These are phyloP conservation scores for Passer domesticus DNA, from an alignment of 2,113 vertebrate genomes.

Conservation along the genomic window DNA sequence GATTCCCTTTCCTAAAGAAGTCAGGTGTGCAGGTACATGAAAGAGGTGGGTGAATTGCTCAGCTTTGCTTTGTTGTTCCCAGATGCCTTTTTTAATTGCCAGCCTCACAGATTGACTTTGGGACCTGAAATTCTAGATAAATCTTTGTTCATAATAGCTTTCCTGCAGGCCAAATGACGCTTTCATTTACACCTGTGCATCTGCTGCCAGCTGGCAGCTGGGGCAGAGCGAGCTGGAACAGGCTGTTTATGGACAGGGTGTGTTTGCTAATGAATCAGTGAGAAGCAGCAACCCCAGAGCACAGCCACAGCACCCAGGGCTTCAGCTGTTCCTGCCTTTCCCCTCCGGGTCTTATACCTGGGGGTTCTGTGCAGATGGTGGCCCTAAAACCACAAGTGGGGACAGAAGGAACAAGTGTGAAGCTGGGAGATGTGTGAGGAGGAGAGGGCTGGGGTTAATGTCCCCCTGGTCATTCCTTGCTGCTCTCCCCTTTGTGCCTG, in stretches of 20 bases:
- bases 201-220: slow-evolving; percentile 17
- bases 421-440: neutral
- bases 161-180: neutral
- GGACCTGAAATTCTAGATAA: slow-evolving; percentile 1
- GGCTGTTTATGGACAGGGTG: neutral
- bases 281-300: neutral
- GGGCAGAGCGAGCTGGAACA: neutral
- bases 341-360: neutral
- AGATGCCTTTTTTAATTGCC: neutral
- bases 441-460: neutral
- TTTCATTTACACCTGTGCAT: slow-evolving; percentile 6
- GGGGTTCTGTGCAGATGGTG: neutral
- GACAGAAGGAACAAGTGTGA: neutral
- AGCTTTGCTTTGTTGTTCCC: neutral
- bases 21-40: neutral
- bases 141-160: neutral
- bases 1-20: neutral
- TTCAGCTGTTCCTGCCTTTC: neutral
- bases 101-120: neutral
- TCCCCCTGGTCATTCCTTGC: accelerated
- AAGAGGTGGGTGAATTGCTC: neutral
- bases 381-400: accelerated
- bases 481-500: neutral
- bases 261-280: neutral
- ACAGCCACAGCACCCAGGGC: neutral